Conservation (phyloP, 2,797 vertebrate genomes). For the Mergus octosetaceus region DNA sequence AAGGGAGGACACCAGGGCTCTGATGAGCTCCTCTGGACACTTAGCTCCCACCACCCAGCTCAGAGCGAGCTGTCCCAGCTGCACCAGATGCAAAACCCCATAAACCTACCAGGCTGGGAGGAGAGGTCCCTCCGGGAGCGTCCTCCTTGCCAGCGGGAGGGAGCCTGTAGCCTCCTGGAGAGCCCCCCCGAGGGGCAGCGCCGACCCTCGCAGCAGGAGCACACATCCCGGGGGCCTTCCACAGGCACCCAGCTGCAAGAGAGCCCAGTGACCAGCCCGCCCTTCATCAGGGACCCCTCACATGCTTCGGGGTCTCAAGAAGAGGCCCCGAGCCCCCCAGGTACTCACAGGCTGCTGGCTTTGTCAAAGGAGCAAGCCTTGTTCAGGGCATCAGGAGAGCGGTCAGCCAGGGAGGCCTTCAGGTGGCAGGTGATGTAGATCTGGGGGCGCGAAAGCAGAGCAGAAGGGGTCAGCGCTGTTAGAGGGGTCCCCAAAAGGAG, state of each 20-base stretch:
- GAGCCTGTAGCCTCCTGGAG: background rate
- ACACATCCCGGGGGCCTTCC: constrained; percentile 1
- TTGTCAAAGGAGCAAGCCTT: constrained; percentile 64
- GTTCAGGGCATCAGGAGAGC: constrained; percentile 27
- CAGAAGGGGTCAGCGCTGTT: background rate
- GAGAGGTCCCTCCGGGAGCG: background rate
- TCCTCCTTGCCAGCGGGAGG: background rate
- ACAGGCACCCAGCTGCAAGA: constrained; percentile 25
- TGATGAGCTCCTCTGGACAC: no score
- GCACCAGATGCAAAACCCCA: background rate
- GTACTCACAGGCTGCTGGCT: constrained; percentile 25
- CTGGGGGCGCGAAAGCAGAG: background rate
- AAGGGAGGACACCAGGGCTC: background rate
- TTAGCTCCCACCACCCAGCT: background rate
- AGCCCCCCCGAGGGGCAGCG: background rate
- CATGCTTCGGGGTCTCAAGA: no score
- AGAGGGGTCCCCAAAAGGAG: background rate
- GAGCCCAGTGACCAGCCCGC: background rate
- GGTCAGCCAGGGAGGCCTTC: constrained; percentile 6
- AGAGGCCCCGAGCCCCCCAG: no score
- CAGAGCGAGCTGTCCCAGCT: fast-evolving
- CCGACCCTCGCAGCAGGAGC: constrained; percentile 20
- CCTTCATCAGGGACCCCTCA: background rate
- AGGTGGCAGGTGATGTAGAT: constrained; percentile 56
- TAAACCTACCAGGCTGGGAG: background rate